These are phyloP conservation scores for Deroplatys truncata DNA, from an alignment of 2,888 invertebrate genomes.

Conservation along the genomic window DNA sequence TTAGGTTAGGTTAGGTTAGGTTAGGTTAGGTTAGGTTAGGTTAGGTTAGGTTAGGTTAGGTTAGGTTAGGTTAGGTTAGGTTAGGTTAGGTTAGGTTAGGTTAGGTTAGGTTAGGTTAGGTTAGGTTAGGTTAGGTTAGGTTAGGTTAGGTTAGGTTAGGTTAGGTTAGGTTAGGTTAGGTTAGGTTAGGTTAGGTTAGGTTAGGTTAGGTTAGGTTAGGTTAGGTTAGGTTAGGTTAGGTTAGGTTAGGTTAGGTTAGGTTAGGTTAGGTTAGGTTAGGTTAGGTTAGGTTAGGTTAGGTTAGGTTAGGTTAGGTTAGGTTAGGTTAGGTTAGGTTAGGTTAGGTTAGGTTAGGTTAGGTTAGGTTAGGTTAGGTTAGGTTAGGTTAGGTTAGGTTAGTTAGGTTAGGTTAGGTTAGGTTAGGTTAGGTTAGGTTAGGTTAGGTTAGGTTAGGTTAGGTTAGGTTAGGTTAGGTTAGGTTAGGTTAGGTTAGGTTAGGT, in stretches of 20 bases:
- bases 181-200: conserved; percentile 22
- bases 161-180: conserved; percentile 16
- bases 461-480: background rate
- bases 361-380: conserved; percentile 37
- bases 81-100: conserved; percentile 22
- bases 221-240: conserved; percentile 18
- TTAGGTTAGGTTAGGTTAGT: conserved; percentile 38
- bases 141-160: too few relatives aligned
- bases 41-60: conserved; percentile 7
- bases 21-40: background rate
- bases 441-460: conserved; percentile 17
- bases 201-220: conserved; percentile 23
- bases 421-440: conserved; percentile 29
- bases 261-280: conserved; percentile 22
- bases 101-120: conserved; percentile 19
- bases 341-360: conserved; percentile 39
- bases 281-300: conserved; percentile 7
- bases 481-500: conserved; percentile 16
- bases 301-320: conserved; percentile 23
- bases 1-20: conserved; percentile 2
- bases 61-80: conserved; percentile 13
- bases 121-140: conserved; percentile 9
- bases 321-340: conserved; percentile 26
- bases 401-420: conserved; percentile 31
- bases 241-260: conserved; percentile 28